Evolutionary conservation across 2,888 invertebrate genomes (phyloP), one percentile per base, ranked within the genome.

Genomic region (Pyrochroa serraticornis): DNA sequence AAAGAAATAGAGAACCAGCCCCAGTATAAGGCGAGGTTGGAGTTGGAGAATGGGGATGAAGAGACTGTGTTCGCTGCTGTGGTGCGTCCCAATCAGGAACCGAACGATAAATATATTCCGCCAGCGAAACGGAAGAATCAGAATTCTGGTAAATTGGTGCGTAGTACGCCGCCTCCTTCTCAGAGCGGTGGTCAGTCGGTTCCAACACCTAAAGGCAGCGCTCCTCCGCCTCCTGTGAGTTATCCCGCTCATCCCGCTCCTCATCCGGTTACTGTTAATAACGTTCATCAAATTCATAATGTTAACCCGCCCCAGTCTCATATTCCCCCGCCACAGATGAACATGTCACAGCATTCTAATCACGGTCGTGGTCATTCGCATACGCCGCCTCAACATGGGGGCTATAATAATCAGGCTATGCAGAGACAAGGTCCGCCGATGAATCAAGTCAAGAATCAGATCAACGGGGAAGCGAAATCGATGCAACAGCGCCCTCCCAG

Each of bases 1-100:
- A 89, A 87, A 38, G 97, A 97, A 81, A 98, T 98, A 62, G 97
- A 97, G 77, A 89, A 84, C 72, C 91, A 91, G 72, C 90, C 92
- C 0, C 82, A 85, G 51, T 92, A 94, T 75, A 91, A 90, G 75
- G 88, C 89, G 34, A 86, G 93, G 63, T 83, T 90, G 44, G 93
- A 93, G 66, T 78, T 96, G 33, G 95, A 95, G 74, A 97, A 97
- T 80, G 95, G 93, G 0, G 94, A 95, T 75, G 95, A 95, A 74
- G 96, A 96, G 78, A 88, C 93, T 62, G 75, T 86, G 68, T 95
- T 87, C 81, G 94, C 95, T 45, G 91, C 96, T 7, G 97, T 96
- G 10, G 84, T 87, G 60, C 82, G 92, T 46, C 88, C 89, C 33
- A 55, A 52, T 30, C 57, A 55, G 39, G 54, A 57, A 50, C 30